Percentiles rank a stretch among this genome's conserved stretches.
phyloP scores from a whole-genome alignment of 2,113 vertebrate species.

The Lamprologus sp. region DNA sequence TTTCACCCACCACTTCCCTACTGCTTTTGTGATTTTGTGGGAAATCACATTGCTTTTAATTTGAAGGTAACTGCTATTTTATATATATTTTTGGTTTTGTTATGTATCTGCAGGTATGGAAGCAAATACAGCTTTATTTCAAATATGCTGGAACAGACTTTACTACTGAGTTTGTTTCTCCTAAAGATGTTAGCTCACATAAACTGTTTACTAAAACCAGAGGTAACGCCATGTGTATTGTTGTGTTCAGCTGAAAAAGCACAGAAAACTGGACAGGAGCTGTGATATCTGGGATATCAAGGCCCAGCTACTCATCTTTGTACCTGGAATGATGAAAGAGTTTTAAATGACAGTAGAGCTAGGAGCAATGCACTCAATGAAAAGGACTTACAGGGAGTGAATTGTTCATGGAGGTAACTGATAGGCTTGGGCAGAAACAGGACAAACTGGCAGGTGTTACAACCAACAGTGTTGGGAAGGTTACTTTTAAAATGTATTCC shows the following conservation, averaged over 20 bases:
- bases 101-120: neutral
- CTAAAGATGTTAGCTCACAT: neutral
- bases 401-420: neutral
- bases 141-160: neutral
- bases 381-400: neutral
- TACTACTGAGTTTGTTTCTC: neutral
- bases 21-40: neutral
- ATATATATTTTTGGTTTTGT: fast-evolving
- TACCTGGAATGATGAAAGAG: neutral
- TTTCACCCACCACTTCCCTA: neutral
- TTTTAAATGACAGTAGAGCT: neutral
- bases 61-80: neutral
- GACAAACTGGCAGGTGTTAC: neutral
- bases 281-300: neutral
- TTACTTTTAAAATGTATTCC: too few species aligned
- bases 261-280: neutral
- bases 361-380: neutral
- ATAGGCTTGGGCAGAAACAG: neutral
- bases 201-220: neutral
- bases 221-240: neutral
- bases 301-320: neutral
- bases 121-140: neutral
- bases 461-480: neutral
- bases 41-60: neutral
- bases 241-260: neutral